phyloP scores from a whole-genome alignment of 1,140 invertebrate genomes.

The Acarapis woodi region DNA sequence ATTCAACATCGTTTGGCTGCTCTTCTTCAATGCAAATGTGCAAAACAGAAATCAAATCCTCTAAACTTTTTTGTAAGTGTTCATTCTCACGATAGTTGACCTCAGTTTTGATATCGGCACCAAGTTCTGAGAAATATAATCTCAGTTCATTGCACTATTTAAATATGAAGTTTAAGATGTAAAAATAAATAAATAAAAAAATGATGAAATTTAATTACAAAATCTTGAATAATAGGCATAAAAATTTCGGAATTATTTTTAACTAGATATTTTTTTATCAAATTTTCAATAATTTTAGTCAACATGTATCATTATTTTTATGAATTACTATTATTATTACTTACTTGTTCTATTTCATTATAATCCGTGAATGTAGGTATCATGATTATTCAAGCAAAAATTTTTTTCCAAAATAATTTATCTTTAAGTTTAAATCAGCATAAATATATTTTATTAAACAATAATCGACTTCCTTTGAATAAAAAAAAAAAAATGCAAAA shows the following conservation, averaged over 20 bases:
- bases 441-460: too few species aligned
- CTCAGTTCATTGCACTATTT: constrained; percentile 54
- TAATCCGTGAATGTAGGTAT: constrained; percentile 21
- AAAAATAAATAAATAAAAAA: constrained; percentile 8
- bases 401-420: too few species aligned
- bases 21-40: constrained; percentile 54
- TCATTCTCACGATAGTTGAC: neutral
- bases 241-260: neutral
- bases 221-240: neutral
- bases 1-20: constrained; percentile 22
- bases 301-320: too few species aligned
- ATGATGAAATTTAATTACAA: constrained; percentile 1
- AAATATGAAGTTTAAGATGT: constrained; percentile 10
- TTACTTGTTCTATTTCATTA: constrained; percentile 17
- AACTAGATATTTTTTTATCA: neutral
- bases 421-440: too few species aligned
- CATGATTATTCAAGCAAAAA: too few species aligned
- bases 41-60: constrained; percentile 62
- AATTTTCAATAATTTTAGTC: neutral
- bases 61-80: constrained; percentile 4
- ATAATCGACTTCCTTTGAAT: too few species aligned
- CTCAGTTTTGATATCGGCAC: constrained; percentile 36
- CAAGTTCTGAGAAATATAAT: constrained; percentile 57
- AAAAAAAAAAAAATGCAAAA: too few species aligned
- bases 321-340: too few species aligned